A percentile compares a stretch with the other conserved stretches of the same genome.
Evolutionary conservation across 2,113 vertebrate genomes (phyloP).

Genomic region (Syngnathoides biaculeatus): DNA sequence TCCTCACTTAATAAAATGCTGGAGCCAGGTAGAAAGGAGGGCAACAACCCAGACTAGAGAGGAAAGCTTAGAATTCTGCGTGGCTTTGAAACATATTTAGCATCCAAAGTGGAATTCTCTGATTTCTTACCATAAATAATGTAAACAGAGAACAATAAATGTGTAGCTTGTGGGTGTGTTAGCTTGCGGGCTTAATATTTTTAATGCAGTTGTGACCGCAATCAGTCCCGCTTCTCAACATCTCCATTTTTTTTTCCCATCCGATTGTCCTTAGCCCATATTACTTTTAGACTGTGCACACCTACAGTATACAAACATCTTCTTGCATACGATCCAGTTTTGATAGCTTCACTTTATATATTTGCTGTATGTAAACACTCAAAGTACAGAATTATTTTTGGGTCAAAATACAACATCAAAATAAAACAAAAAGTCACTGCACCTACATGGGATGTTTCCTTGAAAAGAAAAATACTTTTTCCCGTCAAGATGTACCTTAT

Average conservation of each 20-base stretch:
- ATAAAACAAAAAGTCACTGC: neutral
- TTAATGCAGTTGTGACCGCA: constrained; percentile 18
- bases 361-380: neutral
- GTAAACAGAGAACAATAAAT: constrained; percentile 20
- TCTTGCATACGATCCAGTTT: neutral
- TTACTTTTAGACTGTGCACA: neutral
- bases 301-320: neutral
- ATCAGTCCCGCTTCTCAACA: constrained; percentile 21
- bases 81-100: constrained; percentile 15
- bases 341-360: neutral
- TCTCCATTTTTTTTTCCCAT: neutral
- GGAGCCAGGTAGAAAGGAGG: neutral
- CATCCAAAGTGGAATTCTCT: constrained; percentile 13
- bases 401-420: constrained; percentile 20
- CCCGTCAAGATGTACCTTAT: neutral
- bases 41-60: neutral
- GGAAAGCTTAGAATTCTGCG: neutral
- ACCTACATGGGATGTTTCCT: constrained; percentile 44
- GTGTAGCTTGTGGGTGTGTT: neutral
- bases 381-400: neutral
- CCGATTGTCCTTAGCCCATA: neutral
- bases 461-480: constrained; percentile 27
- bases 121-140: constrained; percentile 38
- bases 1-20: neutral
- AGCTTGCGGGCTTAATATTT: constrained; percentile 21